phyloP scores from a whole-genome alignment of 2,888 invertebrate genomes.

The Platerodrilus igneus region DNA sequence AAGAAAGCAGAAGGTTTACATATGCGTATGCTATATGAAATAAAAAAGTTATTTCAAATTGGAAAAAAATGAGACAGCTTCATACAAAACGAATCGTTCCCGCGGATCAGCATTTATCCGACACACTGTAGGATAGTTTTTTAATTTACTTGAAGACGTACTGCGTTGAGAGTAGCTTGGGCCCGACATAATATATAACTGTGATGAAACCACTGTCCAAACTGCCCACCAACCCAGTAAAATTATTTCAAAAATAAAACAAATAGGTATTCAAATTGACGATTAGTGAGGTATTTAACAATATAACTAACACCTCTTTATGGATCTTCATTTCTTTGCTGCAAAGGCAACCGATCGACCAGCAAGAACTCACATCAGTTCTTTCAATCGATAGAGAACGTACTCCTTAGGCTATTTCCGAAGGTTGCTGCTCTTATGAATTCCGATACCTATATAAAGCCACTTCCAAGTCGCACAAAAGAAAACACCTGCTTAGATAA shows the following conservation, averaged over 20 bases:
- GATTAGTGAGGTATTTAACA: constrained; percentile 7
- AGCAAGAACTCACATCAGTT: not conserved
- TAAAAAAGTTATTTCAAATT: constrained; percentile 5
- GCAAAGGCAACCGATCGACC: constrained; percentile 4
- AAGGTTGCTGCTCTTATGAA: not conserved
- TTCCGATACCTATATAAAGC: not conserved
- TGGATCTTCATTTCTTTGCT: constrained; percentile 1
- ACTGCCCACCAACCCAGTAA: constrained; percentile 1
- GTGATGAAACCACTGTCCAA: not conserved
- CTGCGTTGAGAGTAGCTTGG: constrained; percentile 1
- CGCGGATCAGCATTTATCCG: constrained; percentile 2
- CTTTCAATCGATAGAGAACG: not conserved
- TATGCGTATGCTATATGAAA: constrained; percentile 1
- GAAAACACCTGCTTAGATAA: not conserved
- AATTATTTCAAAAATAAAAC: too few species aligned
- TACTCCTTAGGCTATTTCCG: not conserved
- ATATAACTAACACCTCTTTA: constrained; percentile 5
- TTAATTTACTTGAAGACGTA: constrained; percentile 5
- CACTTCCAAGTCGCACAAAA: constrained; percentile 1
- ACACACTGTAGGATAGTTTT: constrained; percentile 4
- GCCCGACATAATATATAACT: not conserved
- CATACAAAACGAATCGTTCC: constrained; percentile 2
- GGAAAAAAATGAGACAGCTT: constrained; percentile 4
- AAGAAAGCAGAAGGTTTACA: too few species aligned
- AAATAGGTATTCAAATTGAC: too few species aligned